Conservation (phyloP, 2,113 vertebrate genomes). For the Dipodomys spectabilis region DNA sequence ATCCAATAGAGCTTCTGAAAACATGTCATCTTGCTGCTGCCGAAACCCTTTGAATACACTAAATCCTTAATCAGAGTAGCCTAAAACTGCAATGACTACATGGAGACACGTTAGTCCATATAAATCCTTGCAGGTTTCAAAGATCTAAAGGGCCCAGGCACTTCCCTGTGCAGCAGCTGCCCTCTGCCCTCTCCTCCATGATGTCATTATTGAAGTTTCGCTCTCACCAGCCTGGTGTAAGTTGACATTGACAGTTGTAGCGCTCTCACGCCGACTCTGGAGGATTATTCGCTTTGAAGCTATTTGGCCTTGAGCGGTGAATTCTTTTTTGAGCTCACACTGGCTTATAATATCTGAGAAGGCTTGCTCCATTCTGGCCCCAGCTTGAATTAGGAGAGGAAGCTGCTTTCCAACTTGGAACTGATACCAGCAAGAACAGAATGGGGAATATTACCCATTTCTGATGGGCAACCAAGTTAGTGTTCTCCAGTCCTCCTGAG, state of each 20-base stretch:
- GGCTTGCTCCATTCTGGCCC: constrained; percentile 86
- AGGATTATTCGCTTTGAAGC: constrained; percentile 98
- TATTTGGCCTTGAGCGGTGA: constrained; percentile 97
- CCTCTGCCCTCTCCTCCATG: constrained; percentile 93
- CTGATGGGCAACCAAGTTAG: constrained; percentile 82
- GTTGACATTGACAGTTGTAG: constrained; percentile 97
- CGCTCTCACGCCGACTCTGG: constrained; percentile 93
- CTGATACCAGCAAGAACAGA: constrained; percentile 82
- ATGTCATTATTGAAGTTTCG: constrained; percentile 98
- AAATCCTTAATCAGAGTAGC: constrained; percentile 92
- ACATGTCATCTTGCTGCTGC: constrained; percentile 87
- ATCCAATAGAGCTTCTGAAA: constrained; percentile 87
- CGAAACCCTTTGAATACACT: constrained; percentile 90
- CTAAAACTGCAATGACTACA: constrained; percentile 89
- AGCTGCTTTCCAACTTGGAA: constrained; percentile 87
- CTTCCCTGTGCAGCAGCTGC: constrained; percentile 88
- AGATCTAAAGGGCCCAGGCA: constrained; percentile 92
- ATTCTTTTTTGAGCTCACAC: constrained; percentile 96
- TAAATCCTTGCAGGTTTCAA: constrained; percentile 96
- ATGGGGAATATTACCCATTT: constrained; percentile 83
- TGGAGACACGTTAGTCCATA: constrained; percentile 92
- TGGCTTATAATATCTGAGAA: constrained; percentile 93
- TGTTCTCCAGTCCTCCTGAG: constrained; percentile 77
- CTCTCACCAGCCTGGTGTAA: constrained; percentile 91
- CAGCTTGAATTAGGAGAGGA: constrained; percentile 86